phyloP scores from a whole-genome alignment of 2,888 invertebrate genomes.

The Drosophila kambysellisi region DNA sequence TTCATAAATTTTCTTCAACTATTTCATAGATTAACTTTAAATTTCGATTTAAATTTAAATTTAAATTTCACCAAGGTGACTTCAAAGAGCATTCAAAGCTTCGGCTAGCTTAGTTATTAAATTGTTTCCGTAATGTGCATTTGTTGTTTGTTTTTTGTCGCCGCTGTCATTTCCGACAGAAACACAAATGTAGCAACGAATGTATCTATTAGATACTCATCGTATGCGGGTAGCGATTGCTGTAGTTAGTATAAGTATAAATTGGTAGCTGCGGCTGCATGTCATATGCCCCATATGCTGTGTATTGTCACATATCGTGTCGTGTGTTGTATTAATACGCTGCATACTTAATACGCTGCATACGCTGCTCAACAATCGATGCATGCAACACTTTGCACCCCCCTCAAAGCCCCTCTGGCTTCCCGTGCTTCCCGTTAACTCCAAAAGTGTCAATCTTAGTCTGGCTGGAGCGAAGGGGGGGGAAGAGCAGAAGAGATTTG shows the following conservation, averaged over 20 bases:
- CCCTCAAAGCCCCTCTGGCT: background rate
- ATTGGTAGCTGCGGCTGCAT: conserved; percentile 27
- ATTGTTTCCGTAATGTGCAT: conserved; percentile 4
- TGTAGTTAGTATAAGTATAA: conserved; percentile 28
- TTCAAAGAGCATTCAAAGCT: conserved; percentile 27
- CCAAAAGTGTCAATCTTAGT: conserved; percentile 65
- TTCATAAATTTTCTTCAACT: background rate
- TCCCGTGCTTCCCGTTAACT: background rate
- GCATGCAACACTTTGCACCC: conserved; percentile 4
- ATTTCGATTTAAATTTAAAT: too few species aligned
- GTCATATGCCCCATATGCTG: conserved; percentile 14
- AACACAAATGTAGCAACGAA: conserved; percentile 10
- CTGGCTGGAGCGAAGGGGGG: conserved; percentile 20
- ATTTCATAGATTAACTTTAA: background rate
- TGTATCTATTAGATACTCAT: conserved; percentile 12
- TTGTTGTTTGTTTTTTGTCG: conserved; percentile 27
- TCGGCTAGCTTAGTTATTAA: conserved; percentile 6
- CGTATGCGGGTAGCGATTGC: conserved; percentile 6
- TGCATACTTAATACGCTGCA: conserved; percentile 51
- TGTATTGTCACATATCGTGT: conserved; percentile 18
- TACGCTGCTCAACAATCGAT: conserved; percentile 39
- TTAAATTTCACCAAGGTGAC: too few species aligned
- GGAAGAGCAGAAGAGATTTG: conserved; percentile 44
- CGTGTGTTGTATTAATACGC: conserved; percentile 61
- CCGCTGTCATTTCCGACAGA: conserved; percentile 29